Evolutionary conservation across 2,888 invertebrate species (phyloP), one percentile per base, ranked within the genome.

Genomic region (Cheilosia scutellata): DNA sequence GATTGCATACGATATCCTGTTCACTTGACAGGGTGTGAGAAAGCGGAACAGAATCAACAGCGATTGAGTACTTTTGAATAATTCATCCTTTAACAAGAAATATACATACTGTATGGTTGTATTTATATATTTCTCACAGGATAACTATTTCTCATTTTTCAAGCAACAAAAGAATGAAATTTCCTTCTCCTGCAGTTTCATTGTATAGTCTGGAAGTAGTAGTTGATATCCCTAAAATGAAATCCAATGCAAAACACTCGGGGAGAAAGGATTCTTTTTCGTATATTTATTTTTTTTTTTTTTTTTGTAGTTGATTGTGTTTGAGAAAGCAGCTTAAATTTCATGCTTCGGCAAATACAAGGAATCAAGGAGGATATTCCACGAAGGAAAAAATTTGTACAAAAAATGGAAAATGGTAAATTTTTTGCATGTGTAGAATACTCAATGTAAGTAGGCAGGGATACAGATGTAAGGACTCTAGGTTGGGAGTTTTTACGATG

Each of bases 41-140:
- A 40, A 47, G 55, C 25, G 27, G 51, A 25, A 66, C 9, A 37
- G 79, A 79, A 79, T 84, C 84, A 79, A 79, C 70, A 79, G 79
- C 84, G 71, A 79, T 84, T 66, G 84, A 84, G 75, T 71, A 47
- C 82, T 79, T 84, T 84, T 84, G 84, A 79, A 84, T 84, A 71
- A 84, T 79, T 84, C 79, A 84, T 84, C 84, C 84, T 79, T 75
- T 79, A 84, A 71, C 74, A 79, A 79, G 63, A 70, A 58, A 58
- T 57, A 9, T 57, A 51, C 37, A 62, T 16, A 51, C 25, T 57
- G 58, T 53, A 40, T 49, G 57, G 20, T 20, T 20, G 20, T 20
- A 20, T 66, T 66, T 66, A 44, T 63, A 62, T 63, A 40, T 51
- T 57, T 49, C n/a, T 27, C 11, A 31, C 49, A 25, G 66, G 74